Evolutionary conservation across 2,797 vertebrate genomes (phyloP).

Genomic region (Helicolenus hilgendorfi): DNA sequence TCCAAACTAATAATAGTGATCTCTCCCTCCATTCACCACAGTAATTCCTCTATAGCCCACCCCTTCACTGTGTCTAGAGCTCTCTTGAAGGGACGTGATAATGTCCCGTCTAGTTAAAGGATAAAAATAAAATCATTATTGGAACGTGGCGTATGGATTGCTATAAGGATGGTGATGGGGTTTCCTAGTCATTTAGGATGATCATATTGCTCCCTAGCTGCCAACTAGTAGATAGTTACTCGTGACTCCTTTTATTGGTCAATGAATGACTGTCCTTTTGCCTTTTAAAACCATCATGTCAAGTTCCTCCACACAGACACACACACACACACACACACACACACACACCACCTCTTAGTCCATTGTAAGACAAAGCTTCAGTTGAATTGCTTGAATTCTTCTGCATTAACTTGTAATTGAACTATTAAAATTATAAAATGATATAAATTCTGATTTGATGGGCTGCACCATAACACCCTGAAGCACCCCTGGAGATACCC

Average conservation of each 20-base stretch:
- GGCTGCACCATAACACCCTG: not conserved
- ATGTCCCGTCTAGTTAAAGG: conserved; percentile 52
- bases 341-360: not conserved
- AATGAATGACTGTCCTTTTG: not conserved
- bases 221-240: conserved; percentile 3
- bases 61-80: conserved; percentile 27
- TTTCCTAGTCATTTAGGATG: conserved; percentile 11
- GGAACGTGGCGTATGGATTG: conserved; percentile 12
- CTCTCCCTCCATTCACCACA: conserved; percentile 43
- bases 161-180: conserved; percentile 5
- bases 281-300: not conserved
- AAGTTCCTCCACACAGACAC: not conserved
- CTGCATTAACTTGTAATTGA: not conserved
- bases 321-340: not conserved
- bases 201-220: conserved; percentile 33
- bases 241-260: conserved; percentile 3
- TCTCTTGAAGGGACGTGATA: conserved; percentile 39
- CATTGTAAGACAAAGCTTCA: not conserved
- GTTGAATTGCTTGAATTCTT: not conserved
- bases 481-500: not conserved
- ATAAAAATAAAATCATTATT: conserved; percentile 36
- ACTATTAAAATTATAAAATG: not conserved
- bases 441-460: not conserved
- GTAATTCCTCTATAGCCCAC: conserved; percentile 32
- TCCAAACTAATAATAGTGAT: conserved; percentile 61